Evolutionary conservation across 1,140 invertebrate genomes (phyloP), one percentile per base, ranked within the genome.

Genomic region (Drosophila tropicalis): DNA sequence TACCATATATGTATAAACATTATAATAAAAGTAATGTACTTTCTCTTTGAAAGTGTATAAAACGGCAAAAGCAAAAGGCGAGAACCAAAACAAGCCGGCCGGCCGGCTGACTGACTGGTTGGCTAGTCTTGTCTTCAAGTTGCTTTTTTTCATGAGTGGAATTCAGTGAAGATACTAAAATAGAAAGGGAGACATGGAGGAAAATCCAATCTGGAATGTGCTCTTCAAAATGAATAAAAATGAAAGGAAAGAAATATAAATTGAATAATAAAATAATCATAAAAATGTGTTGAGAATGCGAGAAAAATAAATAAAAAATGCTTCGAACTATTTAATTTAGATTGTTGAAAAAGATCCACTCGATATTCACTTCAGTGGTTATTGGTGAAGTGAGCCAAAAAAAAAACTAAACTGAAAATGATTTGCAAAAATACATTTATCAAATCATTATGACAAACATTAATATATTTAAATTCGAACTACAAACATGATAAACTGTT

Each of bases 21-120:
- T 25, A 10, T 12, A 10, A 36, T 36, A 3, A 36, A 36, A 10
- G 7, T 22, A 36, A 39, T 44, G 25, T 44, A 12, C 19, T 3
- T 15, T 22, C 9, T 22, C 10, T 51, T 22, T 0, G 44, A 22
- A 22, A 51, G 44, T 22, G 44, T 51, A 51, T 5, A n/a, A 12
- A 62, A 62, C 44, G 12, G 39, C 25, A 41, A 41, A 22, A 36
- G 17, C 17, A 15, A 32, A 51, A 40, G 19, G 32, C 55, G 17
- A 25, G 47, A n/a, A 12, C 1, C 1, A 39, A 54, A 13, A 47
- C n/a, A 64, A 86, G 70, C 70, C 64, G 62, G 72, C 69, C 77
- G 76, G 71, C 67, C 64, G 76, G 72, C 81, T 13, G 3, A 12
- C 12, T 13, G 36, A 5, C 36, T 4, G 36, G 6, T 10, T 34